Percentiles rank a stretch among this genome's conserved stretches.
These are phyloP conservation scores for Chydorus sphaericus DNA, from an alignment of 2,888 invertebrate genomes.

Conservation along the genomic window DNA sequence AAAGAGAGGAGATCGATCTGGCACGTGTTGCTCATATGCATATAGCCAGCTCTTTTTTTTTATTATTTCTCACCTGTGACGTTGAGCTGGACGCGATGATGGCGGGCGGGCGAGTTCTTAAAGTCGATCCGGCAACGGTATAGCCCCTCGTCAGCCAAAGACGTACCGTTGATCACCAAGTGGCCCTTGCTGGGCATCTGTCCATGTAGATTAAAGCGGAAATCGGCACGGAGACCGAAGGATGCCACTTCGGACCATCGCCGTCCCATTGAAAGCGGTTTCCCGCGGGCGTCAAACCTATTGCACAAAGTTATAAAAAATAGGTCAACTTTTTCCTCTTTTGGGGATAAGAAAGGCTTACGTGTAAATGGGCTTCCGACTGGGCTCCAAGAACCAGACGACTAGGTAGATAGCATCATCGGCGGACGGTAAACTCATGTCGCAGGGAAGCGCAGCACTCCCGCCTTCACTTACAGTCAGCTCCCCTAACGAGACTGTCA, in stretches of 20 bases:
- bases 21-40: no score
- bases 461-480: slow-evolving; percentile 8
- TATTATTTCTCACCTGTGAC: slow-evolving; percentile 14
- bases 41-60: no score
- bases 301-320: neutral
- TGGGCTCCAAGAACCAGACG: slow-evolving; percentile 13
- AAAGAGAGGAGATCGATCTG: no score
- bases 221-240: slow-evolving; percentile 10
- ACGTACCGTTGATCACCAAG: slow-evolving; percentile 3
- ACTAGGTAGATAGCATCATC: slow-evolving; percentile 15
- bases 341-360: slow-evolving; percentile 1
- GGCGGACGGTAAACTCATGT: slow-evolving; percentile 7
- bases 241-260: slow-evolving; percentile 10
- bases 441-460: slow-evolving; percentile 11
- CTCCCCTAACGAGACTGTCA: slow-evolving; percentile 11
- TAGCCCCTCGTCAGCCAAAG: slow-evolving; percentile 10
- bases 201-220: slow-evolving; percentile 3
- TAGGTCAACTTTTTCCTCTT: neutral
- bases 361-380: slow-evolving; percentile 13
- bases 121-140: slow-evolving; percentile 13
- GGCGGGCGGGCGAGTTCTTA: slow-evolving; percentile 12
- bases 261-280: slow-evolving; percentile 6
- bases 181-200: slow-evolving; percentile 7
- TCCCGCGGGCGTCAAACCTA: slow-evolving; percentile 13
- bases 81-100: slow-evolving; percentile 12